Percentiles rank a stretch among this genome's conserved stretches.
Evolutionary conservation across 2,113 vertebrate species (phyloP).

Genomic region (Bothrops jararaca): DNA sequence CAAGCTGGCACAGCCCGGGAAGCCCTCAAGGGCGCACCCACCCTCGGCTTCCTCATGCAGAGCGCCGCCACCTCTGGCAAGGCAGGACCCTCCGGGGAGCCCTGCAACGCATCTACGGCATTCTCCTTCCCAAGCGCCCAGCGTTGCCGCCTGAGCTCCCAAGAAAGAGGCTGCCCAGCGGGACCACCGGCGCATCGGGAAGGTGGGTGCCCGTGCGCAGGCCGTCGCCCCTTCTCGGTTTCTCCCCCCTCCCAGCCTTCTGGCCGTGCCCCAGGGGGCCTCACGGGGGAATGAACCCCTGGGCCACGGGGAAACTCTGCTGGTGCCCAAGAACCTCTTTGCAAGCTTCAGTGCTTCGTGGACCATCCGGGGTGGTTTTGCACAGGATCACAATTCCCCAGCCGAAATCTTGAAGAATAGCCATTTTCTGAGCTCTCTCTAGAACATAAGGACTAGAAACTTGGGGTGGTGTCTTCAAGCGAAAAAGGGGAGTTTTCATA

Average conservation of each 20-base stretch:
- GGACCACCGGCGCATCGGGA: conserved; percentile 88
- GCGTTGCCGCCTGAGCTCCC: conserved; percentile 69
- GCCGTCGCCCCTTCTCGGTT: no score
- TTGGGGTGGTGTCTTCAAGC: not conserved
- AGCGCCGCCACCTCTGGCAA: conserved; percentile 66
- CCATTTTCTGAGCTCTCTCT: not conserved
- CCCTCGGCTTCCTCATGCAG: conserved; percentile 11
- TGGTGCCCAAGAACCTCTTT: not conserved
- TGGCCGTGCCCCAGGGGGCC: no score
- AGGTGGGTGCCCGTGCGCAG: conserved; percentile 57
- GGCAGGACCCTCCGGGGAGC: conserved; percentile 34
- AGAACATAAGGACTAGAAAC: not conserved
- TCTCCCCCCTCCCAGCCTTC: not conserved
- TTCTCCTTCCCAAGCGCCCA: conserved; percentile 79
- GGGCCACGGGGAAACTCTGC: no score
- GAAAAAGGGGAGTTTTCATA: not conserved
- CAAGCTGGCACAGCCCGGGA: not conserved
- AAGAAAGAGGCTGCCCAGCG: conserved; percentile 73
- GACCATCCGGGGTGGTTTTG: not conserved
- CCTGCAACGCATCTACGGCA: conserved; percentile 76
- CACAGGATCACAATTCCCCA: not conserved
- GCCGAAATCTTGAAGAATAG: not conserved
- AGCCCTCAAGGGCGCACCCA: not conserved
- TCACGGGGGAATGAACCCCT: no score
- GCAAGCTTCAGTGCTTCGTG: not conserved